Base-by-base conservation (phyloP, 2,888 invertebrate genomes). In the Rhogogaster chlorosoma region DNA sequence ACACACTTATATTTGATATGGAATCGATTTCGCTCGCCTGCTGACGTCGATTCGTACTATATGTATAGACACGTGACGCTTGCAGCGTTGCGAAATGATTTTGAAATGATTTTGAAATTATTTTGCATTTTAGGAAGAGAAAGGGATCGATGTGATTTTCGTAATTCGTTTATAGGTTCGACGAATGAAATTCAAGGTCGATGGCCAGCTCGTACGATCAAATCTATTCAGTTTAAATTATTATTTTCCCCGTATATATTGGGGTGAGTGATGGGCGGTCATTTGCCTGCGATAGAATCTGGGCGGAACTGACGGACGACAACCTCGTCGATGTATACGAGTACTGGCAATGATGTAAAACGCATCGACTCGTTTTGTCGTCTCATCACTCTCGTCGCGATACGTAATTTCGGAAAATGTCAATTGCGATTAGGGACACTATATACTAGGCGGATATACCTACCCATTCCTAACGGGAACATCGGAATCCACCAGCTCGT, bases 321-420 rank as follows among this genome's bases (percentile, higher is more conserved):
- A 12, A 22, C 71, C 42, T 3, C 22, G 15, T 29, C 38, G 64
- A 29, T 4, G 29, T 36, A 71, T 36, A 73, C 18, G 7, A 6
- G 42, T 38, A 38, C n/a, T 45, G 57, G 36, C 82, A 67, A 83
- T 45, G 38, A 83, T 42, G 82, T 83, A 45, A 83, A 83, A 67
- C 82, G 67, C 67, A 45, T 42, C 36, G 61, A 80, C 64, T 80
- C 36, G n/a, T 80, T 61, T 80, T 80, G n/a, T 45, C 67, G 42
- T 70, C 83, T 83, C 64, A 83, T 83, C 83, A 45, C 32, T 83
- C 57, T 36, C 26, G 7, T 9, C 26, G 80, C 29, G 22, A 32
- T 29, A 53, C 61, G 61, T 80, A 80, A 61, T 80, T 80, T 57
- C 38, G 18, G 61, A 61, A 80, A 80, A 38, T 36, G 80, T 61